Evolutionary conservation across 2,797 vertebrate species (phyloP).

Genomic region (Chaetodon trifasciatus): DNA sequence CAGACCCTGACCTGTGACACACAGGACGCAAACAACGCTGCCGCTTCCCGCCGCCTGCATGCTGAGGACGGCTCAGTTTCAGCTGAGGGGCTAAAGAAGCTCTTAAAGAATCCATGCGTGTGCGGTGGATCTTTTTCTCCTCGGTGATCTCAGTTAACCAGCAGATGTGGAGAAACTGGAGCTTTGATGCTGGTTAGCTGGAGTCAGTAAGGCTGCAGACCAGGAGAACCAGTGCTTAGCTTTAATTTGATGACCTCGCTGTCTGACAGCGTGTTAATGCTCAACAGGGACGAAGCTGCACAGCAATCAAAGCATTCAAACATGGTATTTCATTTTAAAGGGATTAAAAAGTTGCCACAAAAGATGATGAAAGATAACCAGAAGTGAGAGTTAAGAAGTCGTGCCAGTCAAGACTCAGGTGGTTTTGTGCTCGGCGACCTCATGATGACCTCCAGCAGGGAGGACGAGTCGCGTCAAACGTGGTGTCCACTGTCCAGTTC

Average conservation of each 20-base stretch:
- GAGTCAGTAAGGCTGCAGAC: constrained; percentile 5
- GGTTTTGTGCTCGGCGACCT: not conserved
- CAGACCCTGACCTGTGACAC: constrained; percentile 42
- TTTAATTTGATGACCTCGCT: constrained; percentile 48
- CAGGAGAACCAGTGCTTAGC: constrained; percentile 6
- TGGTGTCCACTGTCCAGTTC: not conserved
- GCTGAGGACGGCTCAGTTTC: constrained; percentile 15
- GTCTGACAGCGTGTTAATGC: constrained; percentile 9
- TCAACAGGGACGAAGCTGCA: constrained; percentile 37
- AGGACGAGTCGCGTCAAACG: too few species aligned
- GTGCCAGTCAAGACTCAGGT: not conserved
- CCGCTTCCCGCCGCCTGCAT: constrained; percentile 21
- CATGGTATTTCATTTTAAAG: constrained; percentile 35
- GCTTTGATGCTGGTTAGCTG: not conserved
- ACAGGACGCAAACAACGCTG: constrained; percentile 23
- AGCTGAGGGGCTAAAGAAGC: constrained; percentile 12
- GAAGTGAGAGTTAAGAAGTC: constrained; percentile 8
- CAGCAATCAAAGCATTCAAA: constrained; percentile 24
- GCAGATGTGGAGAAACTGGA: not conserved
- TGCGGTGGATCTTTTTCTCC: not conserved
- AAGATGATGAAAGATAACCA: constrained; percentile 33
- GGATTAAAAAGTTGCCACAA: constrained; percentile 29
- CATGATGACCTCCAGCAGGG: not conserved
- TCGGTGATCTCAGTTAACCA: not conserved
- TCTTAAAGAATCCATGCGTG: not conserved